phyloP scores from a whole-genome alignment of 1,140 invertebrate genomes.

The Hylyphantes graminicola region DNA sequence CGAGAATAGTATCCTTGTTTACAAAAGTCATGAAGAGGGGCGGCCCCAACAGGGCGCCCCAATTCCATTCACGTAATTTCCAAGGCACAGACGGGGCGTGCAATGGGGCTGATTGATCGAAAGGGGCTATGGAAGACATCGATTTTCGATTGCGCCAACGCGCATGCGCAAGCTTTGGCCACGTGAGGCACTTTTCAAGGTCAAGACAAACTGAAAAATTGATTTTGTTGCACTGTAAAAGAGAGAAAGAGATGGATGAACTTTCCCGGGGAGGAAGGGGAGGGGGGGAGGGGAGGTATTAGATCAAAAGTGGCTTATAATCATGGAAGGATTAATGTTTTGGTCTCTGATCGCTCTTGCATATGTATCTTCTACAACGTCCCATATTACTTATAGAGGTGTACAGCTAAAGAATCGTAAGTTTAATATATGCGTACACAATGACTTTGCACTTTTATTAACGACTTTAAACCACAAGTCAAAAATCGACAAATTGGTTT shows the following conservation, averaged over 20 bases:
- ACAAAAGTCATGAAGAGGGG: constrained; percentile 20
- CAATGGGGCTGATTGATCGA: constrained; percentile 48
- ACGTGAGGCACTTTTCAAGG: constrained; percentile 9
- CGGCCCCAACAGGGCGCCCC: constrained; percentile 14
- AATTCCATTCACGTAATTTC: constrained; percentile 59
- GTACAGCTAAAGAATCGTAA: no score
- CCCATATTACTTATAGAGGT: no score
- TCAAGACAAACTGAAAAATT: neutral
- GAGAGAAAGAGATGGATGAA: neutral
- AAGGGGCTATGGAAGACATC: constrained; percentile 15
- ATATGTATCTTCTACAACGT: no score
- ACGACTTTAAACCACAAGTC: no score
- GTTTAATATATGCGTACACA: no score
- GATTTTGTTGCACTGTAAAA: neutral
- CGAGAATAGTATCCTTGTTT: constrained; percentile 37
- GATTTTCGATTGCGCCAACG: constrained; percentile 13
- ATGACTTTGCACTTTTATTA: no score
- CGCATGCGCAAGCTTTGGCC: neutral
- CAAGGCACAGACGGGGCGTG: constrained; percentile 47
- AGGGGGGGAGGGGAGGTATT: neutral
- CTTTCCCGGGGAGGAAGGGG: neutral
- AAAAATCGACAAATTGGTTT: no score
- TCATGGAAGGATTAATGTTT: no score
- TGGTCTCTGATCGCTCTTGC: no score
- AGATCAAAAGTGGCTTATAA: neutral